Evolutionary conservation across 1,140 invertebrate genomes (phyloP), one percentile per base, ranked within the genome.

Genomic region (Drosophila ogumai): DNA sequence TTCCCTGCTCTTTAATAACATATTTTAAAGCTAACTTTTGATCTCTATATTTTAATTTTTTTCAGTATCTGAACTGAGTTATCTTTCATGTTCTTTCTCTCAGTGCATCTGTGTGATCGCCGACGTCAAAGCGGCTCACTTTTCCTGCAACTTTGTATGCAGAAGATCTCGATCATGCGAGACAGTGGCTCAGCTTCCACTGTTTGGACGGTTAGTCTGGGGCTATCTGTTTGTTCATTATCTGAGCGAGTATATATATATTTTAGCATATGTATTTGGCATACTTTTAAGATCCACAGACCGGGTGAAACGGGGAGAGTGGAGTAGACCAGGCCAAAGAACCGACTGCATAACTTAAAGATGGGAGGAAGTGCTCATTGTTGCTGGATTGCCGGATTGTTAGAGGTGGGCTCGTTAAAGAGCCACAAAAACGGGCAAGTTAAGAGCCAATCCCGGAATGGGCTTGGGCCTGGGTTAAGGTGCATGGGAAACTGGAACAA

Each of bases 401-500:
- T 72, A 43, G 32, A 47, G 54, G 63, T 47, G 60, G 60, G 68
- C 71, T 75, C 65, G 75, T 81, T 68, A 69, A 55, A 68, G 54
- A 54, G 25, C 50, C 31, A 65, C 60, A 63, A 63, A 74, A 49
- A 55, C 49, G 25, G 38, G 66, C 34, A 22, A 44, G 54, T 41
- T 66, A 65, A 52, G 56, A 50, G 65, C 74, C 75, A 57, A 84
- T 88, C 67, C 73, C 80, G 68, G 67, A 80, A 90, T 88, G 84
- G 84, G 84, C 76, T 79, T 88, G 84, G 81, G 68, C 58, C 58
- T 69, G 85, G 85, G 85, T 90, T 90, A 90, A 90, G 85, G 85
- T 90, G 85, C 85, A 90, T 90, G 85, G 75, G 86, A 90, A 90
- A 90, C 85, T 90, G 85, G 85, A 90, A 90, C 85, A 90, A 90